Percentiles rank a stretch among this genome's conserved stretches.
These are phyloP conservation scores for Gymnorhina tibicen DNA, from an alignment of 2,113 vertebrate genomes.

Conservation along the genomic window DNA sequence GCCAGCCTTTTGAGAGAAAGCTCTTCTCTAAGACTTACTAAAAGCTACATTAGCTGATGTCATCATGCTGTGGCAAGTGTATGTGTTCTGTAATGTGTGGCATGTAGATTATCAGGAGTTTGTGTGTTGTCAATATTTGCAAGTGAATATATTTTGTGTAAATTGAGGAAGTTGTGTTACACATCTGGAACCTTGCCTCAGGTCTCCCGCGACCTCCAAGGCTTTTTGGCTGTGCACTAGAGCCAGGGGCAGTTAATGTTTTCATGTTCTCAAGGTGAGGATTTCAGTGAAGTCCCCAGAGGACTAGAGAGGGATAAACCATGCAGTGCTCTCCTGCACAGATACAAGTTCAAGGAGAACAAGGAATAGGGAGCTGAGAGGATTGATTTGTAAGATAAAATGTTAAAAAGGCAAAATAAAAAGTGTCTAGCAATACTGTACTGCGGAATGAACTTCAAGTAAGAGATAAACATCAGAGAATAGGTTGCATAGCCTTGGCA, in stretches of 20 bases:
- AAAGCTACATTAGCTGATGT: background rate
- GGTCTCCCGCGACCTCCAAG: background rate
- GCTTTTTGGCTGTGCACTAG: background rate
- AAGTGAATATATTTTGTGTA: background rate
- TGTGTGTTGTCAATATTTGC: background rate
- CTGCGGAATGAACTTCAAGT: background rate
- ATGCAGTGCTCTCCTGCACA: background rate
- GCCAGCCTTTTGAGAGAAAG: background rate
- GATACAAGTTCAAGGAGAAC: background rate
- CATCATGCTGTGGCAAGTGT: background rate
- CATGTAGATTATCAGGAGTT: background rate
- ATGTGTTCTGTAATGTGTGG: background rate
- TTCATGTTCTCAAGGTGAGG: background rate
- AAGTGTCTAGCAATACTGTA: background rate
- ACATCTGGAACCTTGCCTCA: background rate
- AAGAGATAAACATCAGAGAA: background rate
- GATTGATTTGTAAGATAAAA: background rate
- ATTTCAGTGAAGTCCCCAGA: background rate
- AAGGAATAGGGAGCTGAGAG: background rate
- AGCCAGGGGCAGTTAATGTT: background rate
- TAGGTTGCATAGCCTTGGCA: background rate
- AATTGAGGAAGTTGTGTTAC: background rate
- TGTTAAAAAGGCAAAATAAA: background rate
- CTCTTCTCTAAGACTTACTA: background rate
- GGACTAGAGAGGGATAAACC: background rate